phyloP scores from a whole-genome alignment of 2,797 vertebrate species.

The Poecile montanus region DNA sequence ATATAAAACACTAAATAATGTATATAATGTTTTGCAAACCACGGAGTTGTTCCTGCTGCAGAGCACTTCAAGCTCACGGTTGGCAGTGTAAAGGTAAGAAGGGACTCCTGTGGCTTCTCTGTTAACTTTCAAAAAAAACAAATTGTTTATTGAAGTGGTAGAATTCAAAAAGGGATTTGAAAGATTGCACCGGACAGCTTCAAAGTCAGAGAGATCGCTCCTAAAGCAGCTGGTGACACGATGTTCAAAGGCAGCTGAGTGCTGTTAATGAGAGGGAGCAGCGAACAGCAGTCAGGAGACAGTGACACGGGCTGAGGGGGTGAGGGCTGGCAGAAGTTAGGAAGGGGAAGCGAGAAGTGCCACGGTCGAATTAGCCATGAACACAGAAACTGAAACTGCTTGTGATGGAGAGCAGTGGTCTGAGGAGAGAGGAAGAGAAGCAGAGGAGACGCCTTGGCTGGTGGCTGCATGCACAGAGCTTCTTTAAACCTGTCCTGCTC shows the following conservation, averaged over 20 bases:
- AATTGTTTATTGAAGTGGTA: not conserved
- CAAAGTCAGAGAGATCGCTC: not conserved
- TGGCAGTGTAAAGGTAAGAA: not conserved
- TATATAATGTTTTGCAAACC: not conserved
- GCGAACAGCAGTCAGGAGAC: not conserved
- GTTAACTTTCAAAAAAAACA: not conserved
- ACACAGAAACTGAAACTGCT: slow-evolving; percentile 58
- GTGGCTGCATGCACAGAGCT: not conserved
- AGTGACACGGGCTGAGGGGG: slow-evolving; percentile 11
- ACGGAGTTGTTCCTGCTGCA: not conserved
- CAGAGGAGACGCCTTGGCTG: not conserved
- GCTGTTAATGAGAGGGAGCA: not conserved
- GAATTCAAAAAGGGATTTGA: not conserved
- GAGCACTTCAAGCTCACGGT: not conserved
- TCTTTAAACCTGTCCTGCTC: not conserved
- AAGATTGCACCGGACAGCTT: not conserved
- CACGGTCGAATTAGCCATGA: slow-evolving; percentile 18
- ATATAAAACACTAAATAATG: not conserved
- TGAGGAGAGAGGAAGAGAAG: slow-evolving; percentile 17
- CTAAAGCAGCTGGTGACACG: not conserved
- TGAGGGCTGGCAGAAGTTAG: slow-evolving; percentile 2
- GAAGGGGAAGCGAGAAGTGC: slow-evolving; percentile 49
- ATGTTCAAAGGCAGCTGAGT: not conserved
- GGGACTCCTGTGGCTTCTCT: not conserved
- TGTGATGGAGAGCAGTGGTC: not conserved